These are phyloP conservation scores for Lithosia quadra DNA, from an alignment of 2,888 invertebrate species.

Conservation along the genomic window DNA sequence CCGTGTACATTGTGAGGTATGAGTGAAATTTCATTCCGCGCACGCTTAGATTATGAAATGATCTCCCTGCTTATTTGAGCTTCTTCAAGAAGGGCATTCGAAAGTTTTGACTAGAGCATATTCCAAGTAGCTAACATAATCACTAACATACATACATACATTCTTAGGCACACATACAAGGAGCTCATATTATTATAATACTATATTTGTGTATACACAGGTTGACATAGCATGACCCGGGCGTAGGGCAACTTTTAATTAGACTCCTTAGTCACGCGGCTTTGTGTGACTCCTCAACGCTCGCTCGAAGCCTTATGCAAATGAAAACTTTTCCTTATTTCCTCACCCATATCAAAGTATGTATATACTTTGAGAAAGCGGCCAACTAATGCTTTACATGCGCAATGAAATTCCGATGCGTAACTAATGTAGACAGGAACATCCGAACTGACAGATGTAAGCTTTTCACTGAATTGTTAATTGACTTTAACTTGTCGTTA, in stretches of 20 bases:
- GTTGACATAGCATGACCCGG: constrained; percentile 31
- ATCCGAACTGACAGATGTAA: constrained; percentile 11
- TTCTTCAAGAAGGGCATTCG: no score
- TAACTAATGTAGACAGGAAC: constrained; percentile 23
- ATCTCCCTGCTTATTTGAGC: no score
- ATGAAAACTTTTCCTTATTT: constrained; percentile 54
- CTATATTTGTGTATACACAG: constrained; percentile 12
- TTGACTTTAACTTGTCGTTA: constrained; percentile 11
- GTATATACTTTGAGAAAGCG: constrained; percentile 15
- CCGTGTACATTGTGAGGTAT: no score
- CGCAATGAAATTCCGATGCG: constrained; percentile 23
- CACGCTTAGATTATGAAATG: no score
- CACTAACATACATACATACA: background rate
- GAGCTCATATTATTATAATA: no score
- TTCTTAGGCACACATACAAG: no score
- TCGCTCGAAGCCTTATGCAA: constrained; percentile 40
- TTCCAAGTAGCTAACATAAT: background rate
- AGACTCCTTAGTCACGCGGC: constrained; percentile 56
- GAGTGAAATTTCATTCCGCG: no score
- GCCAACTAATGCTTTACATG: constrained; percentile 18
- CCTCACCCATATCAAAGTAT: constrained; percentile 30
- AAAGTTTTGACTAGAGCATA: no score
- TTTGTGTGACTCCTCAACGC: constrained; percentile 47
- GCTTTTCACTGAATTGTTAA: constrained; percentile 33
- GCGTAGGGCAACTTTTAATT: constrained; percentile 58